Evolutionary conservation across 2,113 vertebrate species (phyloP), one percentile per base, ranked within the genome.

Genomic region (Otolemur garnettii): DNA sequence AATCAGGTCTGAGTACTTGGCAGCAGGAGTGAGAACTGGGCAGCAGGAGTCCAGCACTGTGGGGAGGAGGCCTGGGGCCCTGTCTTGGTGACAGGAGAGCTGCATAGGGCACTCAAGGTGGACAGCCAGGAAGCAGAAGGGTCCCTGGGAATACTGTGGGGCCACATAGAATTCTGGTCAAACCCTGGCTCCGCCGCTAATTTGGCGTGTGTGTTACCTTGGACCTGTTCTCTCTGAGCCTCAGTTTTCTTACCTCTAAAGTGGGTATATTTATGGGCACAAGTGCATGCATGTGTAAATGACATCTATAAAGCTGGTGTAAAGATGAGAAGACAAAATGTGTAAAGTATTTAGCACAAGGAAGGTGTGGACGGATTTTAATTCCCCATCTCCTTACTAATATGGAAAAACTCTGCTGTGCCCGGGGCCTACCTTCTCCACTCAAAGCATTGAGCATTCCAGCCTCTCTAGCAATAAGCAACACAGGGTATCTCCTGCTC

Each of bases 1-100:
- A 95, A 97, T 97, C 96, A 96, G 97, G 92, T 90, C 97, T 86
- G 91, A 89, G 90, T 69, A 10, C 91, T 98, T 98, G 98, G 98
- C 98, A 91, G 26, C 53, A 1, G 13, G 0, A 26, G 19, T 4
- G 17, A 93, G 75, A 96, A 79, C 87, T 90, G 66, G 89, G 45
- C n/a, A 72, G 45, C 85, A 18, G 93, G 97, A 97, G 95, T 94
- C 13, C 84, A 71, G 60, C 87, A 64, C 6, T 90, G 57, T 2
- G 0, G 88, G 79, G 85, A 42, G 90, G 0, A 26, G 93, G 85
- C 59, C 21, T 42, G 92, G 12, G 35, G 60, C 50, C 80, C 94
- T 82, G 74, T 0, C 0, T 21, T 0, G 0, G 62, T 18, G 50
- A 82, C 11, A 0, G 0, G 55, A 84, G 26, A 55, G 0, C 5